These are phyloP conservation scores for Lasioglossum villosulum DNA, from an alignment of 2,888 invertebrate genomes.

Conservation along the genomic window DNA sequence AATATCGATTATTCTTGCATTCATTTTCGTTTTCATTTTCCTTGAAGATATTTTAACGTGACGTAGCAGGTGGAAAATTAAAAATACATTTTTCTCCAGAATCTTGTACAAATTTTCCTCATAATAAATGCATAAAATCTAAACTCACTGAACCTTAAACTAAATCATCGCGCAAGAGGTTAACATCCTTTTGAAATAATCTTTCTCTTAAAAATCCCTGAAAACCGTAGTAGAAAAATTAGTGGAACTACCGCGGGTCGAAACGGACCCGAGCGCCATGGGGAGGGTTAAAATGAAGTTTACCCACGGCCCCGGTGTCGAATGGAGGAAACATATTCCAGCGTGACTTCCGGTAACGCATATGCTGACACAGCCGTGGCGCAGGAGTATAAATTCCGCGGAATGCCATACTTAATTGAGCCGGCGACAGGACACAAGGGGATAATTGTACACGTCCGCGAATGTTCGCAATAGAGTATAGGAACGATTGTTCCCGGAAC, in stretches of 20 bases:
- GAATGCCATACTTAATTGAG: constrained; percentile 67
- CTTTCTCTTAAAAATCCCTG: background rate
- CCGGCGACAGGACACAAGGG: constrained; percentile 58
- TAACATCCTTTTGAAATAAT: background rate
- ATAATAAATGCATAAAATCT: too few relatives aligned
- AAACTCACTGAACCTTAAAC: background rate
- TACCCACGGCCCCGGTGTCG: constrained; percentile 13
- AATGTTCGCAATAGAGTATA: constrained; percentile 66
- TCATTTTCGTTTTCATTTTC: too few relatives aligned
- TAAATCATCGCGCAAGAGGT: background rate
- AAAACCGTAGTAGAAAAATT: background rate
- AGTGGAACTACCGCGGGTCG: background rate
- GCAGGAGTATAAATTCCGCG: constrained; percentile 57
- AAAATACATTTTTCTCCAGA: background rate
- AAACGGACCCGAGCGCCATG: background rate
- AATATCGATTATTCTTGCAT: too few relatives aligned
- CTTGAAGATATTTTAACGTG: too few relatives aligned
- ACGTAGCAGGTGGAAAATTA: background rate
- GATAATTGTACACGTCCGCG: constrained; percentile 71
- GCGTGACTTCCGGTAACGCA: constrained; percentile 52
- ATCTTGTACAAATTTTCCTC: too few relatives aligned
- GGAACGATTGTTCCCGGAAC: constrained; percentile 71
- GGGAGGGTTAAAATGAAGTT: background rate
- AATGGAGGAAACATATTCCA: constrained; percentile 40
- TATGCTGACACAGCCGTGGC: constrained; percentile 39